These are phyloP conservation scores for Phoeniculus purpureus DNA, from an alignment of 2,797 vertebrate species.

Conservation along the genomic window DNA sequence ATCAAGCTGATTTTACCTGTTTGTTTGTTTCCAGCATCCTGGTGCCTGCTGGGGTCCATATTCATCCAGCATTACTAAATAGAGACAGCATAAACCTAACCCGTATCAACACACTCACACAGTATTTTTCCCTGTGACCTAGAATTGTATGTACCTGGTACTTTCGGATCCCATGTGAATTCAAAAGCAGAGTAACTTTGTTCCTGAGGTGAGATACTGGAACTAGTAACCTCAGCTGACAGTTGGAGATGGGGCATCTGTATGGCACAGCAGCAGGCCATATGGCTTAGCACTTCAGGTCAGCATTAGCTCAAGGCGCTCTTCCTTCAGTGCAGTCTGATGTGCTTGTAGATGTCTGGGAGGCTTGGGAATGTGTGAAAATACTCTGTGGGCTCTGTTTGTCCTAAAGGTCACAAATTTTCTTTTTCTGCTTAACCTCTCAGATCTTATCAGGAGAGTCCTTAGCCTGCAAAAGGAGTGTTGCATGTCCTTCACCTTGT, in stretches of 20 bases:
- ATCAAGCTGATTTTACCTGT: constrained; percentile 24
- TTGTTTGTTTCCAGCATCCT: background rate
- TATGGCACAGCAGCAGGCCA: constrained; percentile 33
- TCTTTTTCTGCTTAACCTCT: background rate
- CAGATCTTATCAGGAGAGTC: background rate
- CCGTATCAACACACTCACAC: background rate
- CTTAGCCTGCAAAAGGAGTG: background rate
- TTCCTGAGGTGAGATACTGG: background rate
- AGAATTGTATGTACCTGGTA: background rate
- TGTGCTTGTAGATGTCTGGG: constrained; percentile 19
- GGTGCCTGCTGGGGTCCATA: background rate
- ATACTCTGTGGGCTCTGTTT: background rate
- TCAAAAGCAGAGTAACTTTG: constrained; percentile 10
- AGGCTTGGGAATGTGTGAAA: background rate
- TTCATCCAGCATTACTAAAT: background rate
- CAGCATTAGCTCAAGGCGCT: background rate
- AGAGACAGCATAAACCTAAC: background rate
- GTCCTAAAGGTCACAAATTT: background rate
- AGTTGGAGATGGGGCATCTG: background rate
- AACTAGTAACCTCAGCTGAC: background rate
- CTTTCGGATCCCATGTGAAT: background rate
- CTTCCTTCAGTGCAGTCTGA: background rate
- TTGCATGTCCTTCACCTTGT: background rate
- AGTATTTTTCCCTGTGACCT: background rate
- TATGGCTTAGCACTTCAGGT: constrained; percentile 4